These are phyloP conservation scores for Chaenogobius annularis DNA, from an alignment of 2,113 vertebrate genomes.

Conservation along the genomic window DNA sequence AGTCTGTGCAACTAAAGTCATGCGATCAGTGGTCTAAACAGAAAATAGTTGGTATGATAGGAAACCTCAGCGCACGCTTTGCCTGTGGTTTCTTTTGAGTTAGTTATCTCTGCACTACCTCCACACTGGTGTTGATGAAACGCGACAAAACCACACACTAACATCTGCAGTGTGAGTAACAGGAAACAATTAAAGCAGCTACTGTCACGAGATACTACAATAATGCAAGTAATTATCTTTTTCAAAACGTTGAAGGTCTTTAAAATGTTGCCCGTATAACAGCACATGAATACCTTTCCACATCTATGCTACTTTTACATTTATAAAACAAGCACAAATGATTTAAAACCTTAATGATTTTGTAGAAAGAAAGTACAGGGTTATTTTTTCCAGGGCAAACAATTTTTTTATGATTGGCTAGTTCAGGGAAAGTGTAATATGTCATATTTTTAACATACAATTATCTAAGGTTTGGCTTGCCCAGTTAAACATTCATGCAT, in stretches of 20 bases:
- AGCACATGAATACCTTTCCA: no score
- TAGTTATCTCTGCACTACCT: slow-evolving; percentile 20
- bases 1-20: neutral
- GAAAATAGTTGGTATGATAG: neutral
- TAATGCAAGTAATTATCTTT: neutral
- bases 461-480: neutral
- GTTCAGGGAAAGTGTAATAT: neutral
- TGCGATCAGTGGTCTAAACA: slow-evolving; percentile 6
- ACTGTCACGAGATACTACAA: neutral
- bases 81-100: slow-evolving; percentile 8
- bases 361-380: neutral
- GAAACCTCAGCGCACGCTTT: slow-evolving; percentile 1
- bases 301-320: no score
- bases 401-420: neutral
- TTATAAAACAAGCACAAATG: no score
- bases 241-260: no score
- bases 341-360: no score
- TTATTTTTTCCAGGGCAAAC: neutral
- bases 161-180: neutral
- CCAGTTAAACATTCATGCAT: neutral
- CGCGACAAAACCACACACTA: slow-evolving; percentile 34
- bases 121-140: neutral
- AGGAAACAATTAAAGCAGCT: slow-evolving; percentile 23
- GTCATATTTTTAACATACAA: neutral
- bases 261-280: no score